Conservation (phyloP, 2,113 vertebrate genomes). For the Monopterus albus region DNA sequence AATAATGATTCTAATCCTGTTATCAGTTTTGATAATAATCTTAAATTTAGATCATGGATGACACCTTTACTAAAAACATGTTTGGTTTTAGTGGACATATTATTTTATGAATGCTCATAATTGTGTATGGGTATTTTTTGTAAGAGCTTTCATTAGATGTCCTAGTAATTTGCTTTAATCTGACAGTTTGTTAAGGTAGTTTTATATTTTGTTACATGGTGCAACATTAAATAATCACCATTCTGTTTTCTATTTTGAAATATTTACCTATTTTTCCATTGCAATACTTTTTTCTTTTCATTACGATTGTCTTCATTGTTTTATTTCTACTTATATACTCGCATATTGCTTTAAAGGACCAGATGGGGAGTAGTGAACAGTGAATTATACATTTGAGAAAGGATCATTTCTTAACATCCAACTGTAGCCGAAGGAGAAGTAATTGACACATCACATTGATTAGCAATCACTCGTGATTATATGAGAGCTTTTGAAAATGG, state of each 20-base stretch:
- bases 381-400: slow-evolving; percentile 25
- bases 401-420: slow-evolving; percentile 45
- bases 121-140: neutral
- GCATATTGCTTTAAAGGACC: neutral
- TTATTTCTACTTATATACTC: slow-evolving; percentile 1
- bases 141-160: no score
- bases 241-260: neutral
- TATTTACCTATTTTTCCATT: neutral
- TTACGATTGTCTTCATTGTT: neutral
- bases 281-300: neutral
- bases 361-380: neutral
- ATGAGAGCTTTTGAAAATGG: slow-evolving; percentile 59
- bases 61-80: neutral
- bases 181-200: no score
- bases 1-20: neutral
- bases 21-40: neutral
- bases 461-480: slow-evolving; percentile 75
- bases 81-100: neutral
- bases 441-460: slow-evolving; percentile 73
- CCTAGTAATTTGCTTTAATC: no score
- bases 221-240: neutral
- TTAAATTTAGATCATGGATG: neutral
- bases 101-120: slow-evolving; percentile 8
- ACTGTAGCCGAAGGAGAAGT: slow-evolving; percentile 38
- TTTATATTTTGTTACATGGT: neutral